These are phyloP conservation scores for Panagrolaimus sp. DNA, from an alignment of 1,140 invertebrate genomes.

Conservation along the genomic window DNA sequence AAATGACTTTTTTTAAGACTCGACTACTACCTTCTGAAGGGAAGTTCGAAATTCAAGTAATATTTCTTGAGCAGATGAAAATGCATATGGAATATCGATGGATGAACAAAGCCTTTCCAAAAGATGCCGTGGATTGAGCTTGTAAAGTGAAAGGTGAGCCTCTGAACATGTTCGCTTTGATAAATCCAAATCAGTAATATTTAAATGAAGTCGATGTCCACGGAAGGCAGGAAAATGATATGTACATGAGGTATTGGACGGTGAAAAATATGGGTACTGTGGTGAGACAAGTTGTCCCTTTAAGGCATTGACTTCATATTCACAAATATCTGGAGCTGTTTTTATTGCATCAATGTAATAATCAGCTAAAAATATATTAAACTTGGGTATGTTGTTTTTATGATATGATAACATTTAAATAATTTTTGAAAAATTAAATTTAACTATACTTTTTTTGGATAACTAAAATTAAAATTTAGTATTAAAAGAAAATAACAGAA, in stretches of 20 bases:
- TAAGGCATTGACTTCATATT: not conserved
- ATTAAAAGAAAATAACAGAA: too few species aligned
- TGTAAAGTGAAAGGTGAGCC: not conserved
- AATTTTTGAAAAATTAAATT: too few species aligned
- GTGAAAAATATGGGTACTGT: not conserved
- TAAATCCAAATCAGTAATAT: not conserved
- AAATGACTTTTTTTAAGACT: too few species aligned
- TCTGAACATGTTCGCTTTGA: not conserved
- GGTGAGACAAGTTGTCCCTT: not conserved
- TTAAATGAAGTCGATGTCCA: not conserved
- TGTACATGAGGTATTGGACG: not conserved
- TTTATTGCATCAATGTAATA: not conserved
- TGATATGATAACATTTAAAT: too few species aligned
- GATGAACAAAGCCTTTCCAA: not conserved
- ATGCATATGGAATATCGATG: slow-evolving; percentile 2
- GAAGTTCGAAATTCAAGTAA: not conserved
- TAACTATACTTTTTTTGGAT: too few species aligned
- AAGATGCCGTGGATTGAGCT: not conserved
- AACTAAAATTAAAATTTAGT: too few species aligned
- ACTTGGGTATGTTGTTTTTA: too few species aligned
- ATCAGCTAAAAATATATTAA: not conserved
- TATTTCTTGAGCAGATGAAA: not conserved
- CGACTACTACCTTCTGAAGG: not conserved
- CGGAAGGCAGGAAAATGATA: not conserved
- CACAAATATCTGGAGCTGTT: not conserved